Base-by-base conservation (phyloP, 1,140 invertebrate species). In the Arctopsyche grandis region DNA sequence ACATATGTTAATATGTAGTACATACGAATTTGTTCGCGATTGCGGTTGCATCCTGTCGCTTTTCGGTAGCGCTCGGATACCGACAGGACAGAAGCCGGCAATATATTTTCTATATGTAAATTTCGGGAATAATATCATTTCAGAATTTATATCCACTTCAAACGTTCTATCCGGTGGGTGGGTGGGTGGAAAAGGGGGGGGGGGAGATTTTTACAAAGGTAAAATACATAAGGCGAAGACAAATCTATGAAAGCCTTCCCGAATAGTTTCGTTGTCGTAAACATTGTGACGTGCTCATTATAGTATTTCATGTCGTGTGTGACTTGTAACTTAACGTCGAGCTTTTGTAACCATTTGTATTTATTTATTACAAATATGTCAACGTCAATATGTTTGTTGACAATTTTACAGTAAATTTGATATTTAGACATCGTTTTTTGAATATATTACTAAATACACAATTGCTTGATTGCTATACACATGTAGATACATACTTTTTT, bases 111-210 rank as follows among this genome's bases (percentile, higher is more conserved):
- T 14, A 12, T 52, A 52, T 52, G 48, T 52, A 52, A 52, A 52
- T 52, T 52, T 52, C 48, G 48, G 48, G 48, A 16, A 52, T 14
- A 52, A 52, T 52, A 52, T 52, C 48, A 52, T 52, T 52, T 52
- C 48, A 52, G 48, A 52, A 52, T 52, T 52, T 52, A 52, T 52
- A 16, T 16, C 16, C 48, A 52, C 48, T 52, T 52, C 12, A 52
- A 52, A 52, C 48, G 16, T 52, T 16, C 12, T 16, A 52, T 38
- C 29, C 29, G 29, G 29, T 38, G 29, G 29, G 29, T 38, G 48
- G 10, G 12, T 52, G 16, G 48, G n/a, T n/a, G 48, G 48, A 52
- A 52, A 12, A 5, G n/a, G n/a, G n/a, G n/a, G n/a, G n/a, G n/a
- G n/a, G n/a, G n/a, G n/a, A 38, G 1, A 38, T 7, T 38, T 38